Evolutionary conservation across 2,113 vertebrate genomes (phyloP), one percentile per base, ranked within the genome.

Genomic region (Gobius niger): DNA sequence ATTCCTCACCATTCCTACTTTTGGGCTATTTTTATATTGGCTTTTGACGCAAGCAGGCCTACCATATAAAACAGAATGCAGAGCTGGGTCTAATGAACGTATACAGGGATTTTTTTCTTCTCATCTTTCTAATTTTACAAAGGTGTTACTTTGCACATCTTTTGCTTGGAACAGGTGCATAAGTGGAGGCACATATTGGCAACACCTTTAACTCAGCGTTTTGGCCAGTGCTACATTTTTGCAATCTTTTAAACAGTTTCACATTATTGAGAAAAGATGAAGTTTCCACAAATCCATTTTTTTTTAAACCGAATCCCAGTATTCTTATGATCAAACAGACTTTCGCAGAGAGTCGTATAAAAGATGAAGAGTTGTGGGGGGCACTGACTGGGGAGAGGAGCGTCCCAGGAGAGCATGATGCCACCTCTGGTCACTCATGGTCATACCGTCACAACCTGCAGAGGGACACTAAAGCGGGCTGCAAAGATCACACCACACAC

Each of bases 351-450:
- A 18, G 57, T 52, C 57, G 57, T 66, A 69, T 16, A 72, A 34
- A 71, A 42, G n/a, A 74, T 4, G 8, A 44, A 69, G 44, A 64
- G 65, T 41, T 16, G 16, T 70, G 47, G 49, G 62, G 44, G 49
- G 70, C 49, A 57, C 44, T 46, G 68, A 40, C 10, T 16, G 13
- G 40, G 42, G 34, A 71, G 64, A 9, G 60, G 8, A 42, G 10
- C 41, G 53, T 7, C 64, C 41, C 44, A 10, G 5, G 46, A 71
- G 72, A 24, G 3, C 62, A 77, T 67, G 68, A 66, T 66, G 68
- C 74, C 77, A 77, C 73, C 51, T 59, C 41, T 52, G 69, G 73
- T 68, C 70, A 74, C 64, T 19, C 7, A 10, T 34, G 59, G 63
- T 61, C n/a, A 47, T 68, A 63, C 68, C 60, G 12, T 74, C 40